Conservation (phyloP, 2,113 vertebrate genomes). For the Setophaga coronata region DNA sequence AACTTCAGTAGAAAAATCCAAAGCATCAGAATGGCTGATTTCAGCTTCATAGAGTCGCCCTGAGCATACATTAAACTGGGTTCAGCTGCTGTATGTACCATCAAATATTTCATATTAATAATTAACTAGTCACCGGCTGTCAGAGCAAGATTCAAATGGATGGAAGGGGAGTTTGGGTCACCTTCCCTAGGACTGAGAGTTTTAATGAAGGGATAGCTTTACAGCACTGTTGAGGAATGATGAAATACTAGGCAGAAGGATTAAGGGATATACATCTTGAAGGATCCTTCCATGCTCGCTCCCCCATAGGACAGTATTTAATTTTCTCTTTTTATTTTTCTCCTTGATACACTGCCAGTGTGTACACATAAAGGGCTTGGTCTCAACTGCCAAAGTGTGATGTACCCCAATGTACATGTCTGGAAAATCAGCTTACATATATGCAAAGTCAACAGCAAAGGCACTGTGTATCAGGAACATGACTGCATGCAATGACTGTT, state of each 20-base stretch:
- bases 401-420: background rate
- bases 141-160: slow-evolving; percentile 66
- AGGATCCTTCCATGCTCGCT: background rate
- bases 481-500: slow-evolving; percentile 15
- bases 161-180: slow-evolving; percentile 63
- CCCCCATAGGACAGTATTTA: background rate
- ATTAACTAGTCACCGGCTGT: slow-evolving; percentile 68
- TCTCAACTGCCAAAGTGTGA: background rate
- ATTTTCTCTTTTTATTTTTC: slow-evolving; percentile 46
- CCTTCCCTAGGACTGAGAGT: slow-evolving; percentile 55
- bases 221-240: slow-evolving; percentile 22
- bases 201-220: slow-evolving; percentile 64
- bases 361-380: background rate
- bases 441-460: slow-evolving; percentile 17
- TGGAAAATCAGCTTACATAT: slow-evolving; percentile 1
- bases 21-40: slow-evolving; percentile 31
- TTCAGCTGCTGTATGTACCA: slow-evolving; percentile 64
- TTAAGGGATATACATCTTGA: slow-evolving; percentile 31
- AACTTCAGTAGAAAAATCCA: slow-evolving; percentile 65
- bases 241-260: slow-evolving; percentile 13
- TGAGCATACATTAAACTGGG: slow-evolving; percentile 46
- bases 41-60: slow-evolving; percentile 45
- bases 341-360: background rate
- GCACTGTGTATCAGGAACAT: background rate
- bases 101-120: slow-evolving; percentile 75